Evolutionary conservation across 1,140 invertebrate species (phyloP), one percentile per base, ranked within the genome.

Genomic region (Armadillidium nasatum): DNA sequence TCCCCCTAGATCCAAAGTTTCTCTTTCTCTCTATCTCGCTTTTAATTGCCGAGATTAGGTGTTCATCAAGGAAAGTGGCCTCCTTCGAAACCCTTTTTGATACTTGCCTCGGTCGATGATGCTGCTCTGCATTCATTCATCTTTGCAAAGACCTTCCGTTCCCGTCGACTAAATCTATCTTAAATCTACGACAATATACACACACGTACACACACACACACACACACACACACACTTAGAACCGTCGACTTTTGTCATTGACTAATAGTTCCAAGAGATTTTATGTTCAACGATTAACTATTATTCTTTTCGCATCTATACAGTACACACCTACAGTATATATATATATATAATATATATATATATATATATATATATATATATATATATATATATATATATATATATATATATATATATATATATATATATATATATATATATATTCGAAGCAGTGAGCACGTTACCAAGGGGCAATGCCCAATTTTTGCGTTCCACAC

Each of bases 381-480:
- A 60, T 60, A 60, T 60, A 60, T 60, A 60, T 60, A 60, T 60
- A 50, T 60, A 60, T 60, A 60, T 60, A 60, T 60, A 60, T 60
- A 60, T 60, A 60, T 60, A 60, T 60, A 60, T 60, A 60, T 60
- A 4, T 4, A 7, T 60, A 60, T 60, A 60, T 60, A 15, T 15
- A 15, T 15, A 60, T 60, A 60, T 60, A 60, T 60, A 60, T 60
- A 60, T 60, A 60, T 60, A 60, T 60, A 60, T 15, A 60, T 15
- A 15, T 15, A 60, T 60, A 60, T 60, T n/a, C n/a, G n/a, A n/a
- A n/a, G n/a, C n/a, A n/a, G n/a, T n/a, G n/a, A n/a, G n/a, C n/a
- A n/a, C n/a, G n/a, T n/a, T n/a, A n/a, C n/a, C n/a, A n/a, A n/a
- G n/a, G n/a, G n/a, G n/a, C n/a, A n/a, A n/a, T n/a, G n/a, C n/a